phyloP scores from a whole-genome alignment of 1,140 invertebrate genomes.

The Brachionus manjavacas region DNA sequence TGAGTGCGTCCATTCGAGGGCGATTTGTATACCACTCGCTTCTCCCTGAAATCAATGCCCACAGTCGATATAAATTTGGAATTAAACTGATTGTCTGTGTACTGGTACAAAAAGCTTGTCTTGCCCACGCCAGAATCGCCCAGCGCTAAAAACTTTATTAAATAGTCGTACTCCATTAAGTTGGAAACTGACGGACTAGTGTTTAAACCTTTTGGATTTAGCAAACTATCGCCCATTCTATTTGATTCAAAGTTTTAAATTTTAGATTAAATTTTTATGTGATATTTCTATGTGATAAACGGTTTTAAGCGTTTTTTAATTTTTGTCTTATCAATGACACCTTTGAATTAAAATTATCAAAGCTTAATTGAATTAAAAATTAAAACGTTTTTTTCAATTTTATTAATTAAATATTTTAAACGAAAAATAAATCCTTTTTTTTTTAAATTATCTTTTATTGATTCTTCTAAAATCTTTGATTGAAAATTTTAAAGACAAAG shows the following conservation, averaged over 20 bases:
- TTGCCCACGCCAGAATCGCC: slow-evolving; percentile 58
- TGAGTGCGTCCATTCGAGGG: slow-evolving; percentile 5
- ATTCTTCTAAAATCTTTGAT: too few relatives aligned
- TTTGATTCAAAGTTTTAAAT: too few relatives aligned
- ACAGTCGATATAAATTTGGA: slow-evolving; percentile 91
- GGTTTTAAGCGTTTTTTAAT: background rate
- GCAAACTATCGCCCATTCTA: slow-evolving; percentile 28
- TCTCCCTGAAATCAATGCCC: slow-evolving; percentile 94
- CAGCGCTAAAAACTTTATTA: slow-evolving; percentile 84
- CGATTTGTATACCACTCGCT: slow-evolving; percentile 55
- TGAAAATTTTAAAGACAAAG: too few relatives aligned
- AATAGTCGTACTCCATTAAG: slow-evolving; percentile 80
- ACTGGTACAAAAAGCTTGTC: slow-evolving; percentile 69
- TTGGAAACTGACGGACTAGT: slow-evolving; percentile 10
- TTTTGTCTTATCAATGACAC: too few relatives aligned
- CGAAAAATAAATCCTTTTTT: too few relatives aligned
- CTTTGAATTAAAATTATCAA: too few relatives aligned
- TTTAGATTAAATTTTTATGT: background rate
- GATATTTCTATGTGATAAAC: background rate
- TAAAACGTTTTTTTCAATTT: too few relatives aligned
- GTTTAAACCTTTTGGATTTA: background rate
- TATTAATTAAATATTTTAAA: too few relatives aligned
- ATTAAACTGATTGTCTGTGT: slow-evolving; percentile 88
- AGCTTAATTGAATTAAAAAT: too few relatives aligned
- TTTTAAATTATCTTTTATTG: too few relatives aligned